Percentiles rank a stretch among this genome's conserved stretches.
Conservation (phyloP, 1,140 invertebrate genomes). For the Semibalanus balanoides region DNA sequence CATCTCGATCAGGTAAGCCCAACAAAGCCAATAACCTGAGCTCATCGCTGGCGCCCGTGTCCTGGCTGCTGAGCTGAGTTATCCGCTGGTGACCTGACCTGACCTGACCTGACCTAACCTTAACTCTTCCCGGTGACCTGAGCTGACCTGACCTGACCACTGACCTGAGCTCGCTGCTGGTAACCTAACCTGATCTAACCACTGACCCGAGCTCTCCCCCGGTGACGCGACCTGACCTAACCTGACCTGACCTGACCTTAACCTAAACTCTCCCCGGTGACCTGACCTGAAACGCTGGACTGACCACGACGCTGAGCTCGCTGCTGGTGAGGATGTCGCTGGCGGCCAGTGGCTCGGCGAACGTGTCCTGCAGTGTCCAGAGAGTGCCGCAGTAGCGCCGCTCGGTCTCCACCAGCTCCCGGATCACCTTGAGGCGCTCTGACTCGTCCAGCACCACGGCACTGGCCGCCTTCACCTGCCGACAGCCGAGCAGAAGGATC, state of each 20-base stretch:
- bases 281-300: no score
- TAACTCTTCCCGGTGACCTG: conserved; percentile 27
- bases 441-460: conserved; percentile 24
- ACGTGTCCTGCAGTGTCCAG: conserved; percentile 30
- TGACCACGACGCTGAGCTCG: no score
- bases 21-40: no score
- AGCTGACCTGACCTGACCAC: conserved; percentile 26
- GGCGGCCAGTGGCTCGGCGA: conserved; percentile 28
- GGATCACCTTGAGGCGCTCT: conserved; percentile 26
- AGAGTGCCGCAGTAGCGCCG: conserved; percentile 31
- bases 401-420: conserved; percentile 31
- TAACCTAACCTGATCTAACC: no score
- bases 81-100: no score
- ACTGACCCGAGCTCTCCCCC: no score
- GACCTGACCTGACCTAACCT: no score
- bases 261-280: conserved; percentile 25
- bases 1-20: no score
- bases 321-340: conserved; percentile 25
- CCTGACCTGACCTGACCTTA: background rate
- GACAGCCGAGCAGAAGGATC: background rate
- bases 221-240: background rate
- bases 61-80: no score
- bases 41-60: no score
- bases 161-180: conserved; percentile 24
- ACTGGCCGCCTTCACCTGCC: conserved; percentile 9